A percentile compares a stretch with the other conserved stretches of the same genome.
Evolutionary conservation across 2,888 invertebrate genomes (phyloP).

Genomic region (Mesoligia furuncula): DNA sequence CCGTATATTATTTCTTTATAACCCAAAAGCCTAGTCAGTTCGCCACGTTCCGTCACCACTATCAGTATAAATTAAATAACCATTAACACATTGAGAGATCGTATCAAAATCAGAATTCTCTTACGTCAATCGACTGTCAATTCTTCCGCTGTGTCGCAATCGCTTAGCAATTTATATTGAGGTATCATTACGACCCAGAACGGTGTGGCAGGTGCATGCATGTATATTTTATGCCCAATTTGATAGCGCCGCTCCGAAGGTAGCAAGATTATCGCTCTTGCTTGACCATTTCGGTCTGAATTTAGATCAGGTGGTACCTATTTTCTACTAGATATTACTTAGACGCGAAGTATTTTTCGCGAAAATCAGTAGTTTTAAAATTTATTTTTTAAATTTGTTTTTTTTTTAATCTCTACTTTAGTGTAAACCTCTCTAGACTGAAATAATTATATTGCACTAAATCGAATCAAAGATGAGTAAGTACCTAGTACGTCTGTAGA

Average conservation of each 20-base stretch:
- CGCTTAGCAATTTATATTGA: constrained; percentile 13
- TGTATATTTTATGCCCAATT: constrained; percentile 60
- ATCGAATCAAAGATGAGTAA: too few relatives aligned
- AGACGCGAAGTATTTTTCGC: too few relatives aligned
- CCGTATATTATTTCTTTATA: too few relatives aligned
- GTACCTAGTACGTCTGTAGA: too few relatives aligned
- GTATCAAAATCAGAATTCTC: not conserved
- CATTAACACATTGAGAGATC: not conserved
- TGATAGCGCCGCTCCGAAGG: constrained; percentile 17
- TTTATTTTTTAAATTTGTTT: too few relatives aligned
- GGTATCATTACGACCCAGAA: constrained; percentile 26
- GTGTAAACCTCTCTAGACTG: too few relatives aligned
- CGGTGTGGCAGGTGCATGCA: constrained; percentile 42
- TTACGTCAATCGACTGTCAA: not conserved
- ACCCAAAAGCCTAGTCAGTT: too few relatives aligned
- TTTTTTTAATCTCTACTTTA: too few relatives aligned
- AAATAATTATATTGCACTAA: too few relatives aligned
- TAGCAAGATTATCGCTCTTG: constrained; percentile 15
- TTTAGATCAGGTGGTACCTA: constrained; percentile 4
- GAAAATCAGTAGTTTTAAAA: too few relatives aligned
- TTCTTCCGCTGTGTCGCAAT: not conserved
- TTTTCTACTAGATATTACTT: not conserved
- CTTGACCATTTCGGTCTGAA: constrained; percentile 28
- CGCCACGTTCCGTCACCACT: too few relatives aligned
- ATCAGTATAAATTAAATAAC: not conserved